Conservation (phyloP, 2,888 invertebrate genomes). For the Hedychridium roseum region DNA sequence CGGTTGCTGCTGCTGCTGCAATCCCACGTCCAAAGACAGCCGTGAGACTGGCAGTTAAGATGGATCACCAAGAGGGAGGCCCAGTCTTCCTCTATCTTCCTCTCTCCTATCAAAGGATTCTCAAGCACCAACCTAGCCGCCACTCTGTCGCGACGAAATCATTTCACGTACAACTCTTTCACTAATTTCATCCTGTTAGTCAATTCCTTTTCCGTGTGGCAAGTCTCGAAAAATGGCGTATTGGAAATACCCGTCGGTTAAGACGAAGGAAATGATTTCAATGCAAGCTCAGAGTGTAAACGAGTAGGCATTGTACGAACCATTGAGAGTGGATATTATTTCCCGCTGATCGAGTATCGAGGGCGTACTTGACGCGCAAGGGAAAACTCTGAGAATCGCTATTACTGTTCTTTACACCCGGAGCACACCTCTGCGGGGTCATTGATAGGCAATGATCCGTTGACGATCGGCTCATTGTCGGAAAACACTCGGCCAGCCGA, state of each 20-base stretch:
- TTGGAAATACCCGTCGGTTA: too few species aligned
- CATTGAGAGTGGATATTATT: slow-evolving; percentile 30
- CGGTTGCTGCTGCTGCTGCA: slow-evolving; percentile 34
- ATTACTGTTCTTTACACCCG: slow-evolving; percentile 33
- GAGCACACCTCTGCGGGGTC: slow-evolving; percentile 46
- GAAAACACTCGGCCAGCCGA: slow-evolving; percentile 37
- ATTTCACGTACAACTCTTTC: too few species aligned
- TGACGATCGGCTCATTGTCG: slow-evolving; percentile 49
- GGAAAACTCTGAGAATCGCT: slow-evolving; percentile 25
- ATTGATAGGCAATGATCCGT: slow-evolving; percentile 62
- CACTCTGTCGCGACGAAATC: too few species aligned
- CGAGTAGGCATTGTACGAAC: too few species aligned
- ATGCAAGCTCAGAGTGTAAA: too few species aligned
- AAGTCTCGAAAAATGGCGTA: too few species aligned
- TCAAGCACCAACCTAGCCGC: too few species aligned
- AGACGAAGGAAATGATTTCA: too few species aligned
- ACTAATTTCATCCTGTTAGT: too few species aligned
- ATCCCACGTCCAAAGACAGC: slow-evolving; percentile 21
- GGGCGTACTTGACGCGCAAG: slow-evolving; percentile 37
- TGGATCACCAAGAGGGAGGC: slow-evolving; percentile 50
- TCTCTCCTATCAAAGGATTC: too few species aligned
- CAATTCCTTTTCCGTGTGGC: too few species aligned
- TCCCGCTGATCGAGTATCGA: slow-evolving; percentile 41
- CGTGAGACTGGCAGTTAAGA: slow-evolving; percentile 54
- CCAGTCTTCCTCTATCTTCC: slow-evolving; percentile 42